Evolutionary conservation across 92 coral and sea anemone genomes (phyloP), one percentile per base, ranked within the genome.

Genomic region (Chrysogorgia sp.): DNA sequence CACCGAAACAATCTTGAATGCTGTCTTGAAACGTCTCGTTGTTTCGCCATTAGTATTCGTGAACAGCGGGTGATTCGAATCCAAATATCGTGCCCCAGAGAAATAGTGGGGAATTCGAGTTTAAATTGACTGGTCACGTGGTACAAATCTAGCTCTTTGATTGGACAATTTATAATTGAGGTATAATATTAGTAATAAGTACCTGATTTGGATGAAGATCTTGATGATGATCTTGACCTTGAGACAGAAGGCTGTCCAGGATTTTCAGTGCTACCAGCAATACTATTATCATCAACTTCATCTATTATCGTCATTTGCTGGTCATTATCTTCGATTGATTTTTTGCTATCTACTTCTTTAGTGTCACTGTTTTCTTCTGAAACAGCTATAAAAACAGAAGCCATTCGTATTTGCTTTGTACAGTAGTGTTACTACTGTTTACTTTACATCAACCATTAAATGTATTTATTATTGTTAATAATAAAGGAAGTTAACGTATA

Each of bases 141-240:
- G n/a, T n/a, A n/a, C n/a, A n/a, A n/a, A n/a, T n/a, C n/a, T n/a
- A n/a, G n/a, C n/a, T n/a, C n/a, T n/a, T n/a, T n/a, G n/a, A n/a
- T n/a, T n/a, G n/a, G n/a, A n/a, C n/a, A n/a, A n/a, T n/a, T n/a
- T n/a, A n/a, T n/a, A n/a, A n/a, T n/a, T n/a, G n/a, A n/a, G n/a
- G n/a, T 20, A 21, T n/a, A 45, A 10, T 14, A 24, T 33, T 30
- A n/a, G 14, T 8, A 34, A 45, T 58, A n/a, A n/a, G 61, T 90
- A 90, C 96, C 98, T 77, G 98, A 89, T 74, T 86, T 87, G 37
- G 97, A 91, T 23, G 97, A 81, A 19, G 62, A 67, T 48, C 92
- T 86, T 24, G 91, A 75, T 8, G 92, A 80, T 43, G 88, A 91
- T 89, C 69, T 87, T 71, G 82, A 43, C 67, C 83, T 41, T 76